A percentile compares a stretch with the other conserved stretches of the same genome.
Conservation (phyloP, 2,113 vertebrate species). For the Trachemys scripta region DNA sequence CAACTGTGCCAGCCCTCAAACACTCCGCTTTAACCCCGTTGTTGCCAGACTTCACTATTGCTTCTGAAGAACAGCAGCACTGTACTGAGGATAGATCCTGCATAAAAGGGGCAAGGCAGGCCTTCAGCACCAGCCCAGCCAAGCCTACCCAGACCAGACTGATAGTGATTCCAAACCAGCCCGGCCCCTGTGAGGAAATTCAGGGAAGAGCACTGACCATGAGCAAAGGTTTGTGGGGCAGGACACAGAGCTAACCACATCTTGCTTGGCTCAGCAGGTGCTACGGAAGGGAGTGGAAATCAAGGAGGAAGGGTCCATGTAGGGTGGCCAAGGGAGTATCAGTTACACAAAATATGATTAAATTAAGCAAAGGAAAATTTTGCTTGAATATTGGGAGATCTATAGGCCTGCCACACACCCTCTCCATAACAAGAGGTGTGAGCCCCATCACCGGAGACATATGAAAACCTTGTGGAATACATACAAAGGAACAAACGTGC, state of each 20-base stretch:
- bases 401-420: neutral
- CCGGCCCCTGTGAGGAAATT: too few species aligned
- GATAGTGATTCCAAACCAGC: neutral
- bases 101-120: neutral
- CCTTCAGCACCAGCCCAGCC: neutral
- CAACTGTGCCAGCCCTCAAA: accelerated
- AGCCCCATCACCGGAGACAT: neutral
- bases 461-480: neutral
- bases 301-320: too few species aligned
- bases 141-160: neutral
- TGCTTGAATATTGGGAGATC: neutral
- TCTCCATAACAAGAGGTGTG: neutral
- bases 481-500: neutral
- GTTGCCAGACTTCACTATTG: neutral
- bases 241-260: too few species aligned
- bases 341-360: too few species aligned
- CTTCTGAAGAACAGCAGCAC: neutral
- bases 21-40: neutral
- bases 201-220: too few species aligned
- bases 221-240: too few species aligned
- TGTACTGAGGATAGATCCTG: neutral
- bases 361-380: neutral
- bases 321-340: too few species aligned
- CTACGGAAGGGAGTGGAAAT: too few species aligned
- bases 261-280: too few species aligned